Conservation (phyloP, 2,888 invertebrate species). For the Hedychridium roseum region DNA sequence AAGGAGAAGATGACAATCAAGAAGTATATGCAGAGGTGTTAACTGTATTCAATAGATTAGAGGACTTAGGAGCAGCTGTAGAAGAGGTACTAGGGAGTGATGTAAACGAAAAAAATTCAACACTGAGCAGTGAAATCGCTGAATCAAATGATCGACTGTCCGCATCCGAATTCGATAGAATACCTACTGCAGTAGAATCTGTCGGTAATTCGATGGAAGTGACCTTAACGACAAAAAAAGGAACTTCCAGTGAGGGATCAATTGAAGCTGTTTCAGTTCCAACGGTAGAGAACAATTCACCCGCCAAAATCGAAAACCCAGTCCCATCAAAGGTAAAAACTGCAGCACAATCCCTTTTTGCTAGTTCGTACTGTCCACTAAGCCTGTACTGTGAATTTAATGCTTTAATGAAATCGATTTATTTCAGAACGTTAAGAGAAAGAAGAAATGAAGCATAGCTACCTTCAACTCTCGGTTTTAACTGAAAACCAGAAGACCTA, state of each 20-base stretch:
- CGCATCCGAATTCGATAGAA: too few species aligned
- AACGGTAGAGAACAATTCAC: not conserved
- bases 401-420: too few species aligned
- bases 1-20: too few species aligned
- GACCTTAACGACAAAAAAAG: not conserved
- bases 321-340: slow-evolving; percentile 4
- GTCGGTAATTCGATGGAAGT: slow-evolving; percentile 1
- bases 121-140: too few species aligned
- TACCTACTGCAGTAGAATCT: too few species aligned
- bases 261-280: not conserved
- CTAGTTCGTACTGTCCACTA: not conserved
- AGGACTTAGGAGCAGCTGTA: too few species aligned
- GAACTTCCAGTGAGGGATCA: not conserved
- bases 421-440: slow-evolving; percentile 24
- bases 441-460: slow-evolving; percentile 14
- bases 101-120: too few species aligned
- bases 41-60: too few species aligned
- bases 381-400: too few species aligned
- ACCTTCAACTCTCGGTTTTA: slow-evolving; percentile 1
- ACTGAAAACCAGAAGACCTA: not conserved
- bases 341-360: slow-evolving; percentile 6
- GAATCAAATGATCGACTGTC: too few species aligned
- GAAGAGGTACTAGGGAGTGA: not conserved
- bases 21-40: too few species aligned
- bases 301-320: not conserved